Base-by-base conservation (phyloP, 1,140 invertebrate species). In the Trichomalopsis sarcophagae region DNA sequence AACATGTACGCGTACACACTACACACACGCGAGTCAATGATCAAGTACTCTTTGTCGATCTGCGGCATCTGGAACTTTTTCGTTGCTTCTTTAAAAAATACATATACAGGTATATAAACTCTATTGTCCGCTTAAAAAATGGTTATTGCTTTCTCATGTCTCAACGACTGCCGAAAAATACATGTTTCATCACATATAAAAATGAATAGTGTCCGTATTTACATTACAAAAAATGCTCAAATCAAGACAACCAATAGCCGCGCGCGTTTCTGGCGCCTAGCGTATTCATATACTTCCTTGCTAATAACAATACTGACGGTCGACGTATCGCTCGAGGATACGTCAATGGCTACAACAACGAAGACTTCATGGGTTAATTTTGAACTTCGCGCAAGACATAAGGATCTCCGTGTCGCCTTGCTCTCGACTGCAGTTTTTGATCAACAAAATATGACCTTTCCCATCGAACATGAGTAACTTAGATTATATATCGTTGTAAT, bases 231-330 rank as follows among this genome's bases (percentile, higher is more conserved):
- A 82, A 82, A 36, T 62, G 71, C 71, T 75, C 71, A 23, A 74
- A 73, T 73, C 6, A 50, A 36, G 71, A 44, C 44, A 62, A 81
- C 44, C 23, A 23, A 36, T 47, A 69, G 68, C 17, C 68, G 69
- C 17, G 7, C 17, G 7, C 17, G 44, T 73, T 71, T 47, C 69
- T 71, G 23, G 23, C 68, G 23, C 14, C 10, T 47, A 68, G 3
- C 4, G 27, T 30, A 62, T 82, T 82, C 36, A n/a, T 62, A 62
- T 62, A 40, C 27, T 17, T 75, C 17, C 50, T 82, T 23, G 47
- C 44, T 55, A 74, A 73, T 62, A 55, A 36, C 69, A 82, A 82
- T 82, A 82, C 81, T 82, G 47, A 62, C 21, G 71, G 47, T 17
- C 2, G n/a, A 62, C 7, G 17, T 82, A 74, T 82, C 71, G 68